phyloP scores from a whole-genome alignment of 2,888 invertebrate genomes.

The Nebria salina region DNA sequence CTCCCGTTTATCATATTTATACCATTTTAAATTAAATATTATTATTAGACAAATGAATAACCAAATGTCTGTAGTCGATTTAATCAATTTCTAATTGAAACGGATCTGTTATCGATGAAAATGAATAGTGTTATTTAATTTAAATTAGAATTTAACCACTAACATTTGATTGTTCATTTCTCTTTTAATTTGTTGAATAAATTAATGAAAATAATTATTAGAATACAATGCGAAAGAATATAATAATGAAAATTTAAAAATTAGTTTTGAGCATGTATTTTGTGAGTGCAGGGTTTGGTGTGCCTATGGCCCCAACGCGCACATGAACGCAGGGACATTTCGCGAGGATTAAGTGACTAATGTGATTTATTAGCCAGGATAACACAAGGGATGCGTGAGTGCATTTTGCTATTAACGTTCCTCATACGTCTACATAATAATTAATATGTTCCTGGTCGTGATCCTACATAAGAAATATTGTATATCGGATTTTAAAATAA shows the following conservation, averaged over 20 bases:
- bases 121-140: too few species aligned
- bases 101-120: too few species aligned
- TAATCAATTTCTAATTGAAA: too few species aligned
- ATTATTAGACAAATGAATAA: neutral
- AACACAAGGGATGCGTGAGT: conserved; percentile 56
- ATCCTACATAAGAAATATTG: conserved; percentile 22
- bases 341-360: conserved; percentile 61
- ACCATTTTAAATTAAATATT: neutral
- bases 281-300: conserved; percentile 33
- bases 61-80: too few species aligned
- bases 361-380: conserved; percentile 61
- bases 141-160: too few species aligned
- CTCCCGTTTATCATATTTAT: neutral
- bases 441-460: conserved; percentile 42
- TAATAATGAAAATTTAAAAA: neutral
- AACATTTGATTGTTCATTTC: too few species aligned
- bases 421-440: conserved; percentile 39
- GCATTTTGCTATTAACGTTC: conserved; percentile 46
- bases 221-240: too few species aligned
- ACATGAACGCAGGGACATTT: conserved; percentile 52
- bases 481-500: neutral
- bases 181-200: too few species aligned
- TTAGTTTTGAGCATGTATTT: neutral
- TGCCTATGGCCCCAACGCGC: conserved; percentile 45
- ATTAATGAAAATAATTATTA: too few species aligned